phyloP scores from a whole-genome alignment of 1,140 invertebrate genomes.

The Lepidotrigona ventralis region DNA sequence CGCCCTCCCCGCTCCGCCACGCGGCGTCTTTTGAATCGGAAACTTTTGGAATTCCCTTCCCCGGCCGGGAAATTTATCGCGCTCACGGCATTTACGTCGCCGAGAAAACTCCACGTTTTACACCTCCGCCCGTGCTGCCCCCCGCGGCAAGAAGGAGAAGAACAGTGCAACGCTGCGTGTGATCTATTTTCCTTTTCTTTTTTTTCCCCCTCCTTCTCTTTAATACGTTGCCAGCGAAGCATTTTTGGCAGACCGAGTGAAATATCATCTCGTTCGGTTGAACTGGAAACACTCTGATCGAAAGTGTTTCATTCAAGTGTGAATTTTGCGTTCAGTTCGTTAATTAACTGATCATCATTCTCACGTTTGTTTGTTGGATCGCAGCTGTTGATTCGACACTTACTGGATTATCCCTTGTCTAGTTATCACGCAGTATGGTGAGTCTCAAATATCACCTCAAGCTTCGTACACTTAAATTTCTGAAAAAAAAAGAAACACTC shows the following conservation, averaged over 20 bases:
- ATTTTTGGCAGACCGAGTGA: not conserved
- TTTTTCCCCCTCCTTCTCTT: not conserved
- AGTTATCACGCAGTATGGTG: not conserved
- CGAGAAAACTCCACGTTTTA: slow-evolving; percentile 54
- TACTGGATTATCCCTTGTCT: not conserved
- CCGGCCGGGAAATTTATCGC: slow-evolving; percentile 75
- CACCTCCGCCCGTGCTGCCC: not conserved
- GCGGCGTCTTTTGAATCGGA: slow-evolving; percentile 74
- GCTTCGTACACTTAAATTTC: too few relatives aligned
- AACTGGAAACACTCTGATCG: not conserved
- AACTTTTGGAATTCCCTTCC: slow-evolving; percentile 73
- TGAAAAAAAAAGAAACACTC: too few relatives aligned
- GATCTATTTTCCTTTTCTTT: slow-evolving; percentile 6
- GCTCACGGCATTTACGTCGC: slow-evolving; percentile 72
- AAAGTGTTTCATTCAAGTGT: too few relatives aligned
- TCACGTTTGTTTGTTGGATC: not conserved
- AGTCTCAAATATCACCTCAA: too few relatives aligned
- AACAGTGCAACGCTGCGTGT: not conserved
- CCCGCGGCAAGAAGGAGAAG: not conserved
- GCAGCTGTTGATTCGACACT: not conserved
- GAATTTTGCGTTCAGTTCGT: too few relatives aligned
- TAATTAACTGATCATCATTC: not conserved
- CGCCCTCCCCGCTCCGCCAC: not conserved
- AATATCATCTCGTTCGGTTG: not conserved
- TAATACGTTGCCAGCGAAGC: not conserved